Evolutionary conservation across 2,888 invertebrate genomes (phyloP), one percentile per base, ranked within the genome.

Genomic region (Amiota mariae): DNA sequence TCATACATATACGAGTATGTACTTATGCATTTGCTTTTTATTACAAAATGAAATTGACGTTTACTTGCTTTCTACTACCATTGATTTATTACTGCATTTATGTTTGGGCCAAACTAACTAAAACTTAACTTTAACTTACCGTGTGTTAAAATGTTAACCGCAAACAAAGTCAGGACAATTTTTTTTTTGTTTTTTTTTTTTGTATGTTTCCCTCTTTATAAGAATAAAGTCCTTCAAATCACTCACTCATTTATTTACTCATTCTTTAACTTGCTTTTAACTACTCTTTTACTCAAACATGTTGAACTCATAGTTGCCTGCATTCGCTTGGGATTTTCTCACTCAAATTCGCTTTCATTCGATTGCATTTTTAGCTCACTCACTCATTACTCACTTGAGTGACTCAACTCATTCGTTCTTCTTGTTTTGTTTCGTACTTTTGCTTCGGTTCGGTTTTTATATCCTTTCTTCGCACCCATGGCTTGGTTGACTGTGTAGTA

Each of bases 341-440:
- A 63, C 63, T 47, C 48, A 59, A 59, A 18, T 18, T 59, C 59
- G 18, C 59, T 59, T 59, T 59, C 59, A 18, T 18, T 59, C 18
- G 59, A 59, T n/a, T 59, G 15, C n/a, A 59, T 15, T 59, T 15
- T n/a, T 72, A 47, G 6, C 48, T 68, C 68, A 59, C 18, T 74
- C 73, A 64, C 70, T 73, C 73, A 54, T 15, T 49, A 24, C 20
- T 54, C n/a, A 11, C 2, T 51, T n/a, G 49, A 36, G 36, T 36
- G 6, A 36, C 8, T 36, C 13, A 18, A 24, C 56, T 70, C 68
- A 13, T 24, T 51, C 54, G 18, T 18, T 68, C 36, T 36, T 36
- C 67, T 67, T 18, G 20, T 46, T 49, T 11, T 49, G 47, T 46
- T 20, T 48, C 8, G 12, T 67, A 8, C 12, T 67, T 48, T 70